These are phyloP conservation scores for Solenodon paradoxus DNA, from an alignment of 2,113 vertebrate species.

Conservation along the genomic window DNA sequence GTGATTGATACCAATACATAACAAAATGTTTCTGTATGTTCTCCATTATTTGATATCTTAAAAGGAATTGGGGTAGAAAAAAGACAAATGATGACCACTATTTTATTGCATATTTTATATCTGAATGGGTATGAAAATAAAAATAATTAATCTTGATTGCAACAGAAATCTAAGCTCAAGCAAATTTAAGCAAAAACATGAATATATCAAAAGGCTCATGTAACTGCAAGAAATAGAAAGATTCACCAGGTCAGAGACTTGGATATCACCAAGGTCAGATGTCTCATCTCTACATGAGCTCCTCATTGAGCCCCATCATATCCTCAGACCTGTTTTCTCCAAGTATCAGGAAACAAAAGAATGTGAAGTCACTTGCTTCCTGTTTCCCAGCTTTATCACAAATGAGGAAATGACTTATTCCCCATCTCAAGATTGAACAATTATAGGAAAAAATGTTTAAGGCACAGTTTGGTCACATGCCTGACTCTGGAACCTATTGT, in stretches of 20 bases:
- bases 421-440: slow-evolving; percentile 42
- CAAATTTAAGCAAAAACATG: background rate
- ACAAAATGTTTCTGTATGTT: background rate
- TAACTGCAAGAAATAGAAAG: background rate
- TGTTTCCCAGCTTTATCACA: slow-evolving; percentile 27
- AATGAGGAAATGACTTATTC: slow-evolving; percentile 21
- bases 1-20: background rate
- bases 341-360: background rate
- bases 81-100: background rate
- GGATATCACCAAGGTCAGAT: background rate
- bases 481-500: background rate
- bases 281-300: background rate
- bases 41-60: background rate
- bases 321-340: background rate
- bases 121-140: background rate
- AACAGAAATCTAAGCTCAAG: background rate
- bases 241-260: background rate
- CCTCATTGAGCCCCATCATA: background rate
- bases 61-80: background rate
- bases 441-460: slow-evolving; percentile 33
- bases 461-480: background rate
- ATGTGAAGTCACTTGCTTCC: slow-evolving; percentile 57
- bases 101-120: background rate
- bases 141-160: background rate
- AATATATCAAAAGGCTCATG: background rate